Evolutionary conservation across 1,140 invertebrate genomes (phyloP).

Genomic region (Pogonomyrmex californicus): DNA sequence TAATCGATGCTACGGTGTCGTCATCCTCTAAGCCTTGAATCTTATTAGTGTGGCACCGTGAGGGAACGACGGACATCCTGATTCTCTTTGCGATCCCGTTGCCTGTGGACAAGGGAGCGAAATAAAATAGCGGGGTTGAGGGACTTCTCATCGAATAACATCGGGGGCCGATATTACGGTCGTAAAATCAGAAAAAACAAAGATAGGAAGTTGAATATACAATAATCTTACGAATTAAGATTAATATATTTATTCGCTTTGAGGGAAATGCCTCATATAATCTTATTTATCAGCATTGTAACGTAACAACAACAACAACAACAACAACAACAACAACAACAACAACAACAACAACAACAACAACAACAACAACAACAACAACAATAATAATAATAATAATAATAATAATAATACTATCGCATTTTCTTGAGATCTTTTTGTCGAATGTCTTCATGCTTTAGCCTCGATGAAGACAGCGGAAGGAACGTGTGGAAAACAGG

Average conservation of each 20-base stretch:
- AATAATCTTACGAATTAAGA: conserved; percentile 8
- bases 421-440: conserved; percentile 5
- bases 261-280: background rate
- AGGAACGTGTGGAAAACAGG: conserved; percentile 26
- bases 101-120: conserved; percentile 18
- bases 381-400: no score
- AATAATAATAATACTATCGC: background rate
- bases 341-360: no score
- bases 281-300: background rate
- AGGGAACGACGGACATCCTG: conserved; percentile 50
- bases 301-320: no score
- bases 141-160: background rate
- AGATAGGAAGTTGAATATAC: background rate
- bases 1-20: conserved; percentile 70
- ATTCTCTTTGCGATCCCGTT: background rate
- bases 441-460: conserved; percentile 61
- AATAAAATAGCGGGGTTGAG: background rate
- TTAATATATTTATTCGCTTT: background rate
- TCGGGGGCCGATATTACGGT: background rate
- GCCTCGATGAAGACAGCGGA: conserved; percentile 33
- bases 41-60: conserved; percentile 73
- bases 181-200: background rate
- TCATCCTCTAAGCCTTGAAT: conserved; percentile 73
- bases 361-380: no score
- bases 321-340: no score